These are phyloP conservation scores for Meandrina meandrites DNA, from an alignment of 92 coral and sea anemone genomes.

Conservation along the genomic window DNA sequence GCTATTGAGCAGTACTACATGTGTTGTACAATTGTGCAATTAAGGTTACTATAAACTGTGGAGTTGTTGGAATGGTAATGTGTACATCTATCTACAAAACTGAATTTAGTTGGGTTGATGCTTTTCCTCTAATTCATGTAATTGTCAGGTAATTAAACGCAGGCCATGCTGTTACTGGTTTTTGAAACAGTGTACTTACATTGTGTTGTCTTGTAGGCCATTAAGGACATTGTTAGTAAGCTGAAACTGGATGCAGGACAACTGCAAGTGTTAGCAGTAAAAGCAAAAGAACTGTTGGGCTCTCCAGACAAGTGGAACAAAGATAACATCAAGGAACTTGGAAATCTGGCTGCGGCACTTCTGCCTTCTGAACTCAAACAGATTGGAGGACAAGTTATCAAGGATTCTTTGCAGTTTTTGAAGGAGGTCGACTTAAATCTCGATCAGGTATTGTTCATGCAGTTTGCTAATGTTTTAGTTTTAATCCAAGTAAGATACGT, in stretches of 20 bases:
- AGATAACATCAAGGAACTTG: constrained; percentile 76
- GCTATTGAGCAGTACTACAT: too few species aligned
- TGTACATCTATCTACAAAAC: too few species aligned
- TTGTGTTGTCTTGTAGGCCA: constrained; percentile 38
- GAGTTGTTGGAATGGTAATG: too few species aligned
- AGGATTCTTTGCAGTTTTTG: constrained; percentile 64
- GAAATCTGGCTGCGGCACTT: constrained; percentile 71
- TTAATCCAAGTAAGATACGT: too few species aligned
- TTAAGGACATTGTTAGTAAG: constrained; percentile 61
- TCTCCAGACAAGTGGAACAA: constrained; percentile 86
- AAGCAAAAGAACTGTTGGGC: constrained; percentile 77
- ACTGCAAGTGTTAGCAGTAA: constrained; percentile 75
- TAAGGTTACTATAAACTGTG: neutral
- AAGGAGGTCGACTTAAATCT: constrained; percentile 70
- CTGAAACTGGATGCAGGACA: constrained; percentile 75
- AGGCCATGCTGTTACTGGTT: neutral
- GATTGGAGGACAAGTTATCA: constrained; percentile 66
- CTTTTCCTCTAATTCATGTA: too few species aligned
- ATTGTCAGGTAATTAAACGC: too few species aligned
- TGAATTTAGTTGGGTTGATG: too few species aligned
- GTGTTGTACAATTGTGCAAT: too few species aligned
- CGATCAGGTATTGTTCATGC: constrained; percentile 69
- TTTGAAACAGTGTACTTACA: neutral
- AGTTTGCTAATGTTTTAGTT: neutral
- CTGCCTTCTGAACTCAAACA: constrained; percentile 86